Evolutionary conservation across 1,140 invertebrate species (phyloP), one percentile per base, ranked within the genome.

Genomic region (Brevipalpus yothersi): DNA sequence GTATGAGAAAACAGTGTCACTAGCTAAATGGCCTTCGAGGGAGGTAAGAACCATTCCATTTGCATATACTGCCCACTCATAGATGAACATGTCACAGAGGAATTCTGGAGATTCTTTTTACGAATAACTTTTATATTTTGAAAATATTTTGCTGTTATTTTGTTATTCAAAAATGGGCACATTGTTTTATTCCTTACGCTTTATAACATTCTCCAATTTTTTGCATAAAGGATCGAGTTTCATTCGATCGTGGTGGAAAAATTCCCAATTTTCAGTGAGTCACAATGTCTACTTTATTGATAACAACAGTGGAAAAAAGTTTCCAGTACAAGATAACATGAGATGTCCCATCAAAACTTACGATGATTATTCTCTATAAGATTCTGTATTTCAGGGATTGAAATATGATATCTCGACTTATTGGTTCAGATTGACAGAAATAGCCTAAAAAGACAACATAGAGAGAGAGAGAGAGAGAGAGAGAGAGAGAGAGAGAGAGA

Each of bases 1-100:
- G n/a, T 64, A 64, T 43, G 63, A 64, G 7, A 64, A 64, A 47
- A 64, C 63, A 5, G 60, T 64, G 23, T 64, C 63, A 3, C 55
- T 62, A 54, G 62, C 63, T 17, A 55, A 58, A 42, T 64, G 63
- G 63, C 63, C 63, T 45, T 63, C 63, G 12, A n/a, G 60, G n/a
- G 63, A 64, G 58, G 58, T 58, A 58, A 49, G 13, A 11, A 31
- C 4, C 21, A 17, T 51, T n/a, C n/a, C n/a, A 45, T 45, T 4
- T 51, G 5, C n/a, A 51, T 3, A 13, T 17, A 7, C 12, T 45
- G 43, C n/a, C n/a, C 12, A 15, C 43, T 17, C 43, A 4, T 45
- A 45, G 2, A 45, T 45, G n/a, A 15, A 15, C 8, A 45, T 12
- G 3, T 15, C 8, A 2, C 12, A 3, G 1, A 4, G n/a, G 12